These are phyloP conservation scores for Rhopilema esculentum DNA, from an alignment of 30 jellyfish, hydroid and myxozoan species.

Conservation along the genomic window DNA sequence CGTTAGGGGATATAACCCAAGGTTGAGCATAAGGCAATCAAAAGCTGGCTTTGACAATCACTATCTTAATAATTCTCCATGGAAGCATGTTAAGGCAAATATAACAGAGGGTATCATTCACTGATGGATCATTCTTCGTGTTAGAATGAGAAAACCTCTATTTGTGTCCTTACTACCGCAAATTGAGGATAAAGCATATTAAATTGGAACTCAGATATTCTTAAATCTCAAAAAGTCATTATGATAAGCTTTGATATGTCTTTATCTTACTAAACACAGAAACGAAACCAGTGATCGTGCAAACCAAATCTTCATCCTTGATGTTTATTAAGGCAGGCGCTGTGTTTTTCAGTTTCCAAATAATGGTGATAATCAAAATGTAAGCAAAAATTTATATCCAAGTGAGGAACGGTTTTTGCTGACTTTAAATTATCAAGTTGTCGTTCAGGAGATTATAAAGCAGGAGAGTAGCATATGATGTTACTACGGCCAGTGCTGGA, in stretches of 20 bases:
- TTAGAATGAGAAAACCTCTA: not conserved
- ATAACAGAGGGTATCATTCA: not conserved
- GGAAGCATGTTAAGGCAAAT: not conserved
- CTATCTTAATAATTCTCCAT: not conserved
- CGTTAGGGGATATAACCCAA: not conserved
- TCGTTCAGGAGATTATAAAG: too few relatives aligned
- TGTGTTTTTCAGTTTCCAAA: too few relatives aligned
- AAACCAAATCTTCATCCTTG: too few relatives aligned
- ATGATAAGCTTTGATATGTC: not conserved
- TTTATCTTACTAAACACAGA: too few relatives aligned
- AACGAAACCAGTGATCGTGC: not conserved
- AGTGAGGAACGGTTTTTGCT: too few relatives aligned
- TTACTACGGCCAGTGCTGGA: too few relatives aligned
- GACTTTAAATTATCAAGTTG: too few relatives aligned
- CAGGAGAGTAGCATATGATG: too few relatives aligned
- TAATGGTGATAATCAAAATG: not conserved
- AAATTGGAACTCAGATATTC: not conserved
- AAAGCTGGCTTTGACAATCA: not conserved
- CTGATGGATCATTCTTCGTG: not conserved
- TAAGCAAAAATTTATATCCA: too few relatives aligned
- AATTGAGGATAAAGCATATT: not conserved
- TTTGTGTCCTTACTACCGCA: not conserved
- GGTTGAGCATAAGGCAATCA: not conserved
- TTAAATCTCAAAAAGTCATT: not conserved
- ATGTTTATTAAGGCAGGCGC: too few relatives aligned